phyloP scores from a whole-genome alignment of 2,113 vertebrate species.

The Eulacestoma nigropectus region DNA sequence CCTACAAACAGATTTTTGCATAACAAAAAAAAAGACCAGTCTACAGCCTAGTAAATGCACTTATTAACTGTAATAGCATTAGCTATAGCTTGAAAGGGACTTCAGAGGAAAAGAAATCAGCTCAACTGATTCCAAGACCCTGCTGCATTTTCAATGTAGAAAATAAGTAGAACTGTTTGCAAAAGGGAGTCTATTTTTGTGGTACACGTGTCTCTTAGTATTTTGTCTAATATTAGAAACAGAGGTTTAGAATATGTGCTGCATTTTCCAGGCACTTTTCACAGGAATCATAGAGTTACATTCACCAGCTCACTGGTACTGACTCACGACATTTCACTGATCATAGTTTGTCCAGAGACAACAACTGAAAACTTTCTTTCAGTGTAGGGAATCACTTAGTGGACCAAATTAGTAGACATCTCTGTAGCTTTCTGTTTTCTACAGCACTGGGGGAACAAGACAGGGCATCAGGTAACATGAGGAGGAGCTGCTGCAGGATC shows the following conservation, averaged over 20 bases:
- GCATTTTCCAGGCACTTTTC: background rate
- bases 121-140: background rate
- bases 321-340: background rate
- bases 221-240: background rate
- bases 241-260: background rate
- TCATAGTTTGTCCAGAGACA: background rate
- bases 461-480: background rate
- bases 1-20: conserved; percentile 44
- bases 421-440: background rate
- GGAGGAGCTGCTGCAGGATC: background rate
- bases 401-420: background rate
- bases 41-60: conserved; percentile 38
- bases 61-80: conserved; percentile 57
- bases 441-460: background rate
- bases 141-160: background rate
- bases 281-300: background rate
- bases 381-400: background rate
- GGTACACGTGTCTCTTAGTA: background rate
- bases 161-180: background rate
- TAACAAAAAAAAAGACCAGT: conserved; percentile 8
- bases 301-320: background rate
- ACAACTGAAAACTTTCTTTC: background rate
- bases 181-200: background rate
- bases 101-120: background rate
- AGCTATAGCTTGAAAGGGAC: background rate